These are phyloP conservation scores for Archocentrus centrarchus DNA, from an alignment of 2,113 vertebrate genomes.

Conservation along the genomic window DNA sequence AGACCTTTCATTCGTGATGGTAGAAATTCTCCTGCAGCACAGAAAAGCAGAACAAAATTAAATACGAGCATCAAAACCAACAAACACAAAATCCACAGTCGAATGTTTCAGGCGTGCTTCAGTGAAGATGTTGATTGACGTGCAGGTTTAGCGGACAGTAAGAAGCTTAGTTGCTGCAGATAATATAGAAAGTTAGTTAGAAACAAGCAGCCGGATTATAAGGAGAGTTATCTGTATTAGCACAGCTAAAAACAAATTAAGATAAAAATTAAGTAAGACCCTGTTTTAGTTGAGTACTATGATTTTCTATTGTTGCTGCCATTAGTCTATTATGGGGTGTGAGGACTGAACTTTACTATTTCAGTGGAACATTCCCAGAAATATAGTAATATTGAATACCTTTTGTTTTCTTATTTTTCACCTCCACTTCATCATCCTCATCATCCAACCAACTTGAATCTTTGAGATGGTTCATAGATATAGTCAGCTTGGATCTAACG, in stretches of 20 bases:
- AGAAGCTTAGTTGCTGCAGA: background rate
- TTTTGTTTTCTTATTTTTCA: conserved; percentile 65
- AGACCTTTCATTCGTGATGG: conserved; percentile 81
- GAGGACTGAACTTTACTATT: background rate
- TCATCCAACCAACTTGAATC: conserved; percentile 69
- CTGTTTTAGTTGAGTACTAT: background rate
- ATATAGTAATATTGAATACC: conserved; percentile 43
- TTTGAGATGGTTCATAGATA: conserved; percentile 66
- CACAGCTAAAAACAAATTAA: background rate
- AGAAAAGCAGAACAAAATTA: background rate
- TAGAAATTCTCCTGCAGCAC: conserved; percentile 78
- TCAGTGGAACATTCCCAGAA: background rate
- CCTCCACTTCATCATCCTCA: conserved; percentile 48
- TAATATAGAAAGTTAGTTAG: background rate
- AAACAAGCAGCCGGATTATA: background rate
- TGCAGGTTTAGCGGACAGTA: background rate
- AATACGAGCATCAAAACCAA: background rate
- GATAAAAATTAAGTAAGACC: background rate
- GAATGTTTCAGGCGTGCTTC: background rate
- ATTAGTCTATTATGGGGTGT: conserved; percentile 17
- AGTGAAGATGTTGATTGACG: background rate
- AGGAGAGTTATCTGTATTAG: background rate
- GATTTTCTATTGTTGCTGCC: background rate
- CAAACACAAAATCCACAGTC: background rate
- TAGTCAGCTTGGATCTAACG: conserved; percentile 28